Base-by-base conservation (phyloP, 2,797 vertebrate genomes). In the Sandelia bainsii region DNA sequence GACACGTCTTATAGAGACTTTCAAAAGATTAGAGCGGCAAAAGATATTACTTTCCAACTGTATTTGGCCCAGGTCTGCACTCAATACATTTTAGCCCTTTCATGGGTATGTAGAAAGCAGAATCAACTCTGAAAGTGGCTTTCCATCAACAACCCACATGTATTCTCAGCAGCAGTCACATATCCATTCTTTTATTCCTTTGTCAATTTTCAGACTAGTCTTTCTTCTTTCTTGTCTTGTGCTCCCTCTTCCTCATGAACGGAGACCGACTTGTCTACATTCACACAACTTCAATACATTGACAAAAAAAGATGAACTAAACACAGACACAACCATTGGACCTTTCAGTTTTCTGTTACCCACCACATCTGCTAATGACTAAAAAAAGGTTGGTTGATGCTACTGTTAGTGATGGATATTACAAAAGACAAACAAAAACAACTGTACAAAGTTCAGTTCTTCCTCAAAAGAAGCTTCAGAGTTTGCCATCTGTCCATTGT, bases 71-170 rank as follows among this genome's bases (percentile, higher is more conserved):
- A 87, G 80, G 77, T 86, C 87, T 85, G 81, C 84, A 51, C 60
- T 87, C 74, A 63, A 5, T 58, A 67, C 68, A 42, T 73, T 89
- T 89, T 89, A 92, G 88, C 91, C 91, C 91, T 93, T 90, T 87
- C 80, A 81, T 76, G 84, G 77, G 66, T 63, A 16, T 46, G 44
- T 32, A 51, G 63, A 75, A 74, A 82, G 63, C 70, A 72, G 75
- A 59, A 22, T 52, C 45, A 49, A 62, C 73, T 73, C 49, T 63
- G 37, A 72, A 48, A 80, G 75, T 75, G 53, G 69, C 51, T 58
- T 32, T 69, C 57, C 54, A 45, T 67, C 19, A 16, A 69, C 63
- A 80, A 66, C 70, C 77, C 79, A 81, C 67, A 60, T 45, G 17
- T 75, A 59, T 86, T 69, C 68, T 80, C 64, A 89, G 79, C 85